Base-by-base conservation (phyloP, 2,797 vertebrate species). In the Gymnopithys bicolor region DNA sequence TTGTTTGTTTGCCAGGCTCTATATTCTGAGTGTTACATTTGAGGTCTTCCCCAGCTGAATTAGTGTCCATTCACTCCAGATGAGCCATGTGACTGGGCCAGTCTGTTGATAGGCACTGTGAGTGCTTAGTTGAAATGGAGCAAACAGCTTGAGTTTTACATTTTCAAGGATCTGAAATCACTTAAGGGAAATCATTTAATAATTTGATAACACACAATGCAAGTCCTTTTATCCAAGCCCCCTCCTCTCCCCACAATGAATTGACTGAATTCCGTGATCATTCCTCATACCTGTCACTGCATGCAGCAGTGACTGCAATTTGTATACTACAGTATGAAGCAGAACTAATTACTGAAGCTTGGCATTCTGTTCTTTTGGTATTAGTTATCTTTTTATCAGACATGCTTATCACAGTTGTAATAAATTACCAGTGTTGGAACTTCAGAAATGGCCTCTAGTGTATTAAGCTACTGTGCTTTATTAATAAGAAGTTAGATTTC, bases 351-450 rank as follows among this genome's bases (percentile, higher is more conserved):
- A 69, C 43, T 83, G 90, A 84, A 70, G 73, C 70, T 67, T 80
- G 81, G 48, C 41, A 68, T 94, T 93, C 51, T 78, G 17, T 87
- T 78, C 60, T 90, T 96, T 87, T 0, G 0, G 68, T 83, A 75
- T 91, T 90, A 83, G 91, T 68, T 95, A 70, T 92, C 83, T 92
- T 87, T 93, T 93, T 94, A 94, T 93, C 94, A 95, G 90, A 84
- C 59, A 55, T 85, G 75, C 84, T 94, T 96, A 92, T 96, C 85
- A 52, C 56, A 53, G 70, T 89, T 95, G 94, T 93, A 95, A 96
- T 91, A 91, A 94, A 96, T 94, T 94, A 84, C 83, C 55, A 30
- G 43, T 68, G 74, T 62, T 91, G 87, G 63, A 95, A 81, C 81
- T 85, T 97, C 60, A 91, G 63, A 77, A 94, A 82, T 82, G 67